Evolutionary conservation across 1,140 invertebrate species (phyloP), one percentile per base, ranked within the genome.

Genomic region (Ostrea edulis): DNA sequence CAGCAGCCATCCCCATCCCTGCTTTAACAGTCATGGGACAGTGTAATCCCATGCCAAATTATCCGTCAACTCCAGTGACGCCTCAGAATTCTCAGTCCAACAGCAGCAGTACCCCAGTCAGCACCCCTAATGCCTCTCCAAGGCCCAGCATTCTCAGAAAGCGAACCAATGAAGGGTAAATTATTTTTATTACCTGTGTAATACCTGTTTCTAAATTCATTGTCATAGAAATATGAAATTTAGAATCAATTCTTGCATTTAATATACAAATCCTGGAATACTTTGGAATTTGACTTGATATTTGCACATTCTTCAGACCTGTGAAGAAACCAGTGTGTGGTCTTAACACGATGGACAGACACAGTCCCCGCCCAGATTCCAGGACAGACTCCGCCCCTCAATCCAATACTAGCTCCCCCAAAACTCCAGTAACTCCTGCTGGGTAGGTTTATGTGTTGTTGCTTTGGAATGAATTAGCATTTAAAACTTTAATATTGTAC

Each of bases 71-170:
- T 8, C 82, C 82, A 22, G 17, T 85, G n/a, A 85, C 86, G 20
- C 85, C 85, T 25, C 88, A 89, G 55, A 82, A 87, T 44, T 82
- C 86, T 58, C 77, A 52, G 2, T 82, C 86, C 2, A 29, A 81
- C 14, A 81, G 65, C 14, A 81, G 65, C 51, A 87, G 54, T 35
- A 89, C 86, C 8, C 86, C 90, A 5, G 86, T 88, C 22, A 92
- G 94, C 55, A 97, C 96, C 93, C 95, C 96, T 12, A 96, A 96
- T 89, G 96, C 96, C 29, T 97, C 96, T 55, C 96, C 96, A 7
- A 93, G 96, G 92, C 97, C 97, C 65, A 97, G 96, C 91, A 97
- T 97, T 92, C 93, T 97, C 35, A 94, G 96, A 86, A 97, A 97
- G 93, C 94, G 97, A 85, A 96, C 96, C 90, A 95, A 95, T 91